Conservation (phyloP, 2,797 vertebrate genomes). For the Lutjanus campechanus region DNA sequence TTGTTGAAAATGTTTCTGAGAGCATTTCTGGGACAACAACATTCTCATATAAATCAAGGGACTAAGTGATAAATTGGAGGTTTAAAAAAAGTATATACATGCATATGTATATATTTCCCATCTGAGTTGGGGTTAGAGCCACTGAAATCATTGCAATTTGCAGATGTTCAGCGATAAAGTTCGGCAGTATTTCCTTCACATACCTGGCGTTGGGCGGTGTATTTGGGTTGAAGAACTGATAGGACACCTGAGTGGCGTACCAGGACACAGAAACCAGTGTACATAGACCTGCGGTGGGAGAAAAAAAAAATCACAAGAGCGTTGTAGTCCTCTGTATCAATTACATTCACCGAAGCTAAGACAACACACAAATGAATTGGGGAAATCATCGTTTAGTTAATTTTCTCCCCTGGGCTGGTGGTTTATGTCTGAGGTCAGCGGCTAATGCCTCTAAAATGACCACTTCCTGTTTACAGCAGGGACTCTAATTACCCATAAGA, state of each 20-base stretch:
- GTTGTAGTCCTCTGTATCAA: neutral
- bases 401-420: constrained; percentile 37
- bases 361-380: constrained; percentile 14
- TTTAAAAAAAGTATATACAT: too few species aligned
- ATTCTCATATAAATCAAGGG: neutral
- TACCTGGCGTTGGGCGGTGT: constrained; percentile 94
- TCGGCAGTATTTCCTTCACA: constrained; percentile 25
- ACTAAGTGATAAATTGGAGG: neutral
- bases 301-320: neutral
- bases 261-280: constrained; percentile 94
- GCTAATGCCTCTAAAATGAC: constrained; percentile 66
- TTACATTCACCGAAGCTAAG: neutral
- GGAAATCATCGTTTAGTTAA: constrained; percentile 22
- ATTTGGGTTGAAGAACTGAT: constrained; percentile 96
- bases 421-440: constrained; percentile 57
- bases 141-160: too few species aligned
- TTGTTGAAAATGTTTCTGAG: neutral
- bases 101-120: too few species aligned
- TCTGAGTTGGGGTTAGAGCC: too few species aligned
- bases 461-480: constrained; percentile 79
- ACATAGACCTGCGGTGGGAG: constrained; percentile 88
- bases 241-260: constrained; percentile 95
- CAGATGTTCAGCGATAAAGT: neutral
- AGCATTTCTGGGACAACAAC: neutral
- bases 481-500: constrained; percentile 60